Conservation (phyloP, 2,797 vertebrate genomes). For the Chelmon rostratus region DNA sequence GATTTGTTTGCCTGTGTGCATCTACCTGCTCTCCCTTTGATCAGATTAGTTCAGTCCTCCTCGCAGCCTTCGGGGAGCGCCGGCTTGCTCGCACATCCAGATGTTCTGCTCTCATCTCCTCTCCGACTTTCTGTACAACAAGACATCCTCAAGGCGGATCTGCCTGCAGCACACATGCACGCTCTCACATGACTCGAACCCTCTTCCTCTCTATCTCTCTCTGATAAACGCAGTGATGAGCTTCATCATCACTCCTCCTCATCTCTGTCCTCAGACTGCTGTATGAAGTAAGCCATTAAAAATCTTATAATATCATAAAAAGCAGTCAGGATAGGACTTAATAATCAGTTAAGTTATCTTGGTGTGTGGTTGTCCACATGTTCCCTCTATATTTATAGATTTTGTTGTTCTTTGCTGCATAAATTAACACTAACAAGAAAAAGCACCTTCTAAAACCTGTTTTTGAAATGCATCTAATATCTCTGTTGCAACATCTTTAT, state of each 20-base stretch:
- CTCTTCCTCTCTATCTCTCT: neutral
- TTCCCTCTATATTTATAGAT: neutral
- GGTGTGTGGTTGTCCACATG: neutral
- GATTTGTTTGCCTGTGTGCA: constrained; percentile 17
- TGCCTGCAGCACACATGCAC: constrained; percentile 5
- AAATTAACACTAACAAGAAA: constrained; percentile 9
- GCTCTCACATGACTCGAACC: constrained; percentile 6
- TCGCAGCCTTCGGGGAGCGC: constrained; percentile 40
- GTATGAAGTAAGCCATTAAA: neutral
- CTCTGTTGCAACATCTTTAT: neutral
- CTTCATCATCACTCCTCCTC: constrained; percentile 14
- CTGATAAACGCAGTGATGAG: constrained; percentile 14
- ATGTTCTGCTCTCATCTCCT: constrained; percentile 53
- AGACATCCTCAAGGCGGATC: constrained; percentile 32
- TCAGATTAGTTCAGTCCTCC: constrained; percentile 51
- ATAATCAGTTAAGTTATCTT: neutral
- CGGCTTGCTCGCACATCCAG: constrained; percentile 44
- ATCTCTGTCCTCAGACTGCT: constrained; percentile 18
- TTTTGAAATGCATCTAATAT: neutral
- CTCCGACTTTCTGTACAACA: constrained; percentile 5
- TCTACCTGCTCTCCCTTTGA: constrained; percentile 57
- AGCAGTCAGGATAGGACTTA: neutral
- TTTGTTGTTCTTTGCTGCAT: constrained; percentile 8
- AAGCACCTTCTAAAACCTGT: neutral
- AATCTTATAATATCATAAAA: neutral